These are phyloP conservation scores for Plecturocebus donacophilus DNA, from an alignment of 2,113 vertebrate genomes.

Conservation along the genomic window DNA sequence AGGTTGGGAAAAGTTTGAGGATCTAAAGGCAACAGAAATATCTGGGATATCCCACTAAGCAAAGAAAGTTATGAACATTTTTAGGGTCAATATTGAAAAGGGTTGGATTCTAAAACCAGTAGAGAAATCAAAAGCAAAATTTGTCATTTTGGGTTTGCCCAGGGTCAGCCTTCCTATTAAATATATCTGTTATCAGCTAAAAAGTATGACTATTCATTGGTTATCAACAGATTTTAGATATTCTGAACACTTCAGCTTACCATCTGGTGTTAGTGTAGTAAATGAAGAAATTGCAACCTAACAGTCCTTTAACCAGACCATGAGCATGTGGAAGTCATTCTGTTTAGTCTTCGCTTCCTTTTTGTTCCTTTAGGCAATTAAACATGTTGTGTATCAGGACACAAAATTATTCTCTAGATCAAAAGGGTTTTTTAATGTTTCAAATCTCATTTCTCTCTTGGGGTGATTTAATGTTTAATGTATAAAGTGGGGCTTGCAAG, in stretches of 20 bases:
- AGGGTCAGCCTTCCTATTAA: neutral
- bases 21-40: neutral
- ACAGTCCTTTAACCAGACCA: neutral
- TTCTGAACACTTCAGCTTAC: neutral
- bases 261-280: constrained; percentile 11
- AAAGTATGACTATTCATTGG: neutral
- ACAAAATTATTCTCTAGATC: constrained; percentile 46
- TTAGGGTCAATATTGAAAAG: neutral
- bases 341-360: constrained; percentile 23
- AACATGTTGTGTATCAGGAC: neutral
- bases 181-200: neutral
- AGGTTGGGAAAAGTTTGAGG: neutral
- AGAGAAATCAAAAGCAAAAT: neutral
- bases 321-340: constrained; percentile 19
- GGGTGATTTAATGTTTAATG: neutral
- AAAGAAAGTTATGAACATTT: neutral
- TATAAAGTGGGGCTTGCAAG: neutral
- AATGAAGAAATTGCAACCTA: neutral
- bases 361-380: constrained; percentile 60
- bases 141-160: neutral
- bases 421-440: constrained; percentile 60
- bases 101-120: neutral
- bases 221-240: constrained; percentile 22
- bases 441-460: constrained; percentile 24
- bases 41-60: neutral